These are phyloP conservation scores for Leucania comma DNA, from an alignment of 2,888 invertebrate genomes.

Conservation along the genomic window DNA sequence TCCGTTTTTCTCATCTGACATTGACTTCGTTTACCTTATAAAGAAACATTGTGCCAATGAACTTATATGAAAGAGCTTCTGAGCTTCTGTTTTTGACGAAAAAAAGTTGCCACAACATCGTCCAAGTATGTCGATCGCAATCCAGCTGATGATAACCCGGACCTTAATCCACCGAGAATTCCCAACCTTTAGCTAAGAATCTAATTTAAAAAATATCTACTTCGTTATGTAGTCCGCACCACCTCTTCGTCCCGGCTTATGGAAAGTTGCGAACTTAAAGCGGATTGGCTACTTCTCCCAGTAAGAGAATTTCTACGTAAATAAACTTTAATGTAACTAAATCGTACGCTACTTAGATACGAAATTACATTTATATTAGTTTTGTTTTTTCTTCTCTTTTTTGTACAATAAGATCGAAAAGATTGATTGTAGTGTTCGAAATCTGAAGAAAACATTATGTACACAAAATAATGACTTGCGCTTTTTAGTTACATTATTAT, in stretches of 20 bases:
- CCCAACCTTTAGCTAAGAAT: slow-evolving; percentile 36
- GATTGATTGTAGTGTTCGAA: background rate
- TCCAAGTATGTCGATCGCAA: slow-evolving; percentile 10
- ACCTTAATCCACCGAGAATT: slow-evolving; percentile 23
- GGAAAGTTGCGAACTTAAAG: slow-evolving; percentile 58
- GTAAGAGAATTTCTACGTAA: slow-evolving; percentile 45
- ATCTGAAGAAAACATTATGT: background rate
- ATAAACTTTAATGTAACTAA: slow-evolving; percentile 49
- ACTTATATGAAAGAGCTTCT: slow-evolving; percentile 21
- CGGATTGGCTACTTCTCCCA: slow-evolving; percentile 50
- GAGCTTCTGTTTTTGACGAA: slow-evolving; percentile 3
- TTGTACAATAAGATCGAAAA: background rate
- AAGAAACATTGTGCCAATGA: slow-evolving; percentile 14
- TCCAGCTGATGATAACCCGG: slow-evolving; percentile 32
- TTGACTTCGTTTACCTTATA: slow-evolving; percentile 18
- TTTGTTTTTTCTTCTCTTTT: background rate
- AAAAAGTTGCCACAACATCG: slow-evolving; percentile 3
- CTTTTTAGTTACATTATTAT: no score
- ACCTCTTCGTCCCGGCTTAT: slow-evolving; percentile 37
- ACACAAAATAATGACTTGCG: background rate
- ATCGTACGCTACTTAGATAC: slow-evolving; percentile 30
- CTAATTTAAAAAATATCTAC: slow-evolving; percentile 58
- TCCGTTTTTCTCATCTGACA: slow-evolving; percentile 28
- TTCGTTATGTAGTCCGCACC: slow-evolving; percentile 26
- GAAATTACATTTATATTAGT: slow-evolving; percentile 32